These are phyloP conservation scores for Sus cebifrons DNA, from an alignment of 2,797 vertebrate species.

Conservation along the genomic window DNA sequence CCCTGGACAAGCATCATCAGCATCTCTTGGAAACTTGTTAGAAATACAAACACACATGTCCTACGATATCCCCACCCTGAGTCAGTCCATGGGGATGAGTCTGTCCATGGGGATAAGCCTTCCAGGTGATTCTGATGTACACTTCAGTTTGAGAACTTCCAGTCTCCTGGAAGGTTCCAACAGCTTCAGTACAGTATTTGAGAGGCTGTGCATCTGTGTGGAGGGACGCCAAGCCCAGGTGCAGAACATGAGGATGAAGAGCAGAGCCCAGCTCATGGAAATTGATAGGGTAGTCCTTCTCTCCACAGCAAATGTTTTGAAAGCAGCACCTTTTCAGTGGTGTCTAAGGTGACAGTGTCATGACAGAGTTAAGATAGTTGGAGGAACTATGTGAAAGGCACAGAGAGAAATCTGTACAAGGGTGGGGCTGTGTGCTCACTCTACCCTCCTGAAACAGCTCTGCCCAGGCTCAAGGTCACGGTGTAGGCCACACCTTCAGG, in stretches of 20 bases:
- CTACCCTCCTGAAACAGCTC: neutral
- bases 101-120: neutral
- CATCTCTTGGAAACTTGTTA: neutral
- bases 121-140: neutral
- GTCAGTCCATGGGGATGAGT: neutral
- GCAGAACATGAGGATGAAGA: neutral
- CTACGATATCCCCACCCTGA: neutral
- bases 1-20: neutral
- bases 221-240: accelerated
- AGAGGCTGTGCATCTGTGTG: neutral
- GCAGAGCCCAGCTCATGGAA: neutral
- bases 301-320: neutral
- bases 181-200: neutral
- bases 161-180: neutral
- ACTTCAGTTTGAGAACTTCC: neutral
- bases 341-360: neutral
- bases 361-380: neutral
- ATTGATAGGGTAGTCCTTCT: neutral
- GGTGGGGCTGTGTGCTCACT: neutral
- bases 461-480: neutral
- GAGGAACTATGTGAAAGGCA: neutral
- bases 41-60: neutral
- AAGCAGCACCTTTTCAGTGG: neutral
- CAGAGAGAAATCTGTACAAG: neutral
- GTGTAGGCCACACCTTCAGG: neutral